Evolutionary conservation across 2,888 invertebrate genomes (phyloP), one percentile per base, ranked within the genome.

Genomic region (Melitaea athalia): DNA sequence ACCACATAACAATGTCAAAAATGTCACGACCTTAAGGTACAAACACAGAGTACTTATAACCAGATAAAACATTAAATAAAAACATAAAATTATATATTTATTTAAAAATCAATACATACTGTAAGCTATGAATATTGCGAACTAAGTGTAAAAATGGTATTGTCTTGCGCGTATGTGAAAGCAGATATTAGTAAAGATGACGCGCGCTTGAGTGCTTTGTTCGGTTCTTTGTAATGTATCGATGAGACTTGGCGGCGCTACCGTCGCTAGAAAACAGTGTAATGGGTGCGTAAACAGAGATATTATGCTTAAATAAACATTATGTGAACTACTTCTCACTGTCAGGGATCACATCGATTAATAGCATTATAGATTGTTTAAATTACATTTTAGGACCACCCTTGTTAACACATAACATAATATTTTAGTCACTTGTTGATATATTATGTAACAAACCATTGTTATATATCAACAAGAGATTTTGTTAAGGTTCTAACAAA

Each of bases 1-100:
- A 89, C 91, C 91, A 92, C 92, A 92, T 91, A 79, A 81, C 81
- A 57, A 57, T 57, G 57, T 55, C 55, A 33, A 55, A 53, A 50
- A 17, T 31, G 68, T 75, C 76, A 55, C 53, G 53, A 73, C 76
- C 77, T 75, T 76, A 75, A 75, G 72, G 64, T 66, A 62, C 75
- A 75, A 74, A 76, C 77, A 76, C 74, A 75, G 70, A 67, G 75
- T 60, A 75, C 68, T 57, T 65, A 57, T 55, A 12, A 33, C 66
- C 65, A 68, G 72, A 63, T 57, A 60, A 59, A 63, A 75, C 72
- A 73, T 72, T 60, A 64, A 68, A 63, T n/a, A 64, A 68, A 63
- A 64, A 33, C 47, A 64, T 70, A 17, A 45, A 45, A n/a, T 31
- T 17, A n/a, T 53, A 17, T 59, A 42, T n/a, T n/a, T 45, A 59